Base-by-base conservation (phyloP, 2,113 vertebrate genomes). In the Holacanthus passer region DNA sequence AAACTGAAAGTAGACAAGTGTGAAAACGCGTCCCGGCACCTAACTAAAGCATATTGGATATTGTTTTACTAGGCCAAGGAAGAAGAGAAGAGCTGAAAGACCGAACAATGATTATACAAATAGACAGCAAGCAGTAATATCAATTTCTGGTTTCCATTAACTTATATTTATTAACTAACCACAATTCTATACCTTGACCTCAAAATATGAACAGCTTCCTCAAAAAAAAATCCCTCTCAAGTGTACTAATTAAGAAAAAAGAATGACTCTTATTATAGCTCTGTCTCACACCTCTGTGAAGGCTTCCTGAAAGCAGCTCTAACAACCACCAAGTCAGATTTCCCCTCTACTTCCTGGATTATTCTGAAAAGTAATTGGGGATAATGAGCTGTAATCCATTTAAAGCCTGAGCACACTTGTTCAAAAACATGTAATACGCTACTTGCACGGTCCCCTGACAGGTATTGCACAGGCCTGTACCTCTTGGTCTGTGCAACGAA, bases 361-460 rank as follows among this genome's bases (percentile, higher is more conserved):
- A 83, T 82, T 87, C 82, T 77, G 67, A 81, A 87, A 89, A 87
- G 80, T 91, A 91, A 91, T 91, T 90, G 88, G 55, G 69, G 84
- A 92, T 95, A 93, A 94, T 92, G 89, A 93, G 89, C 74, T 79
- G 45, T 91, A 91, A 93, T 93, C 88, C 88, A 88, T 92, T 93
- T 86, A 89, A 91, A 91, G 83, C 84, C 89, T 71, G 75, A 76
- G 81, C 81, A 79, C 52, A 55, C 77, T 86, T 55, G 50, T 74
- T 77, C 39, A 71, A 79, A 83, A 84, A 78, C 29, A 43, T 63
- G 75, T 70, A 29, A 39, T 12, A 50, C 59, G 11, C 41, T 29
- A 31, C 72, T 65, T 22, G 41, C 4, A 17, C 59, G 16, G 37
- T 87, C 79, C 73, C 71, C 73, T 65, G 78, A 79, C 89, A 86